Conservation (phyloP, 2,797 vertebrate species). For the Rhinophrynus dorsalis region DNA sequence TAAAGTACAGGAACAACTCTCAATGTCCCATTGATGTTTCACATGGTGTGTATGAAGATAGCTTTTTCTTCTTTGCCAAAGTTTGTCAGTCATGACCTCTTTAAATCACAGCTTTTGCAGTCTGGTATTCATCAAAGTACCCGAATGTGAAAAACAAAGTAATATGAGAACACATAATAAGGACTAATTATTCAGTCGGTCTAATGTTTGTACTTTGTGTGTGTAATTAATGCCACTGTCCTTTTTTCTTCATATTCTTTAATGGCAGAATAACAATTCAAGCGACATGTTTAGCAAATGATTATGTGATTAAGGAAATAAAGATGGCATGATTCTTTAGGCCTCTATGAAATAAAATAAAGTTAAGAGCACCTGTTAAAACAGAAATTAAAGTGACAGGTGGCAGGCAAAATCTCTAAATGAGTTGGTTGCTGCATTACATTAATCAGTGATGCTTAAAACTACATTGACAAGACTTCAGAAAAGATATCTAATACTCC, state of each 20-base stretch:
- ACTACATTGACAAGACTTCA: slow-evolving; percentile 10
- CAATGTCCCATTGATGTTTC: no score
- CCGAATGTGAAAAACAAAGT: neutral
- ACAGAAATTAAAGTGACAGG: slow-evolving; percentile 33
- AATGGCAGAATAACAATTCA: slow-evolving; percentile 23
- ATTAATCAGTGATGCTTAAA: slow-evolving; percentile 1
- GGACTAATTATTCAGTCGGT: neutral
- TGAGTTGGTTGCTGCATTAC: neutral
- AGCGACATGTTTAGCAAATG: slow-evolving; percentile 35
- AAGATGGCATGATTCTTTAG: slow-evolving; percentile 18
- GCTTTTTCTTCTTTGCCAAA: neutral
- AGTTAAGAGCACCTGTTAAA: slow-evolving; percentile 41
- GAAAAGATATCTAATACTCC: slow-evolving; percentile 33
- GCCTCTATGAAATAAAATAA: slow-evolving; percentile 6
- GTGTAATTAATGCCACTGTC: neutral
- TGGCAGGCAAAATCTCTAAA: slow-evolving; percentile 22
- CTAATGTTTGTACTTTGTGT: neutral
- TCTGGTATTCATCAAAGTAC: neutral
- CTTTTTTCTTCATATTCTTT: neutral
- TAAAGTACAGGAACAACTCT: no score
- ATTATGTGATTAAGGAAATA: slow-evolving; percentile 34
- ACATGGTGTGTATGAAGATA: no score
- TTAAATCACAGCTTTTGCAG: neutral
- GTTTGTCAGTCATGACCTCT: neutral
- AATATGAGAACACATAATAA: neutral